These are phyloP conservation scores for Myiozetetes cayanensis DNA, from an alignment of 2,113 vertebrate species.

Conservation along the genomic window DNA sequence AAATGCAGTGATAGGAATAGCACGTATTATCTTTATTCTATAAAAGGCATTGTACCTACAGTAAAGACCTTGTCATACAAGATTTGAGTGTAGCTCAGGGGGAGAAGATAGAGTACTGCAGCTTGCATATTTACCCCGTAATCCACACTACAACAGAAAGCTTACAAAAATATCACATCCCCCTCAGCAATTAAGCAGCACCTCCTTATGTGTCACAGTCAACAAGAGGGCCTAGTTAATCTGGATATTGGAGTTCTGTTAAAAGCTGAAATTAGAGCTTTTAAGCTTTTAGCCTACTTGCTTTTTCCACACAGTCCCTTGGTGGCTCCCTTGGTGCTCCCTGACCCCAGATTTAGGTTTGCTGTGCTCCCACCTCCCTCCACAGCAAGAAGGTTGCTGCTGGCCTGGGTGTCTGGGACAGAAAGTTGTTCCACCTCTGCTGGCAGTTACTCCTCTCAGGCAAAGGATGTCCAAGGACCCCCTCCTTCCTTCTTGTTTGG, in stretches of 20 bases:
- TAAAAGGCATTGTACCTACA: background rate
- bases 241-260: background rate
- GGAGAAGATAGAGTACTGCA: background rate
- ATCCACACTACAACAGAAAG: background rate
- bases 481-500: background rate
- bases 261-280: background rate
- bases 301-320: background rate
- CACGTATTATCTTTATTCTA: background rate
- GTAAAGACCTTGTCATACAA: background rate
- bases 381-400: background rate
- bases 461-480: background rate
- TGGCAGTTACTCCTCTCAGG: no score
- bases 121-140: background rate
- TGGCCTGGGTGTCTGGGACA: background rate
- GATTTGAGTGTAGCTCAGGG: background rate
- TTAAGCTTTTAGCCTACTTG: background rate
- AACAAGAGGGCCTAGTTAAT: background rate
- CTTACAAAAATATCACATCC: fast-evolving
- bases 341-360: fast-evolving
- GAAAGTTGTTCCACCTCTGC: background rate
- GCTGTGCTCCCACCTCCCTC: background rate
- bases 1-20: background rate
- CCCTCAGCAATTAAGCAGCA: background rate
- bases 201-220: background rate
- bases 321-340: background rate